These are phyloP conservation scores for Acyrthosiphon pisum DNA, from an alignment of 1,140 invertebrate species.

Conservation along the genomic window DNA sequence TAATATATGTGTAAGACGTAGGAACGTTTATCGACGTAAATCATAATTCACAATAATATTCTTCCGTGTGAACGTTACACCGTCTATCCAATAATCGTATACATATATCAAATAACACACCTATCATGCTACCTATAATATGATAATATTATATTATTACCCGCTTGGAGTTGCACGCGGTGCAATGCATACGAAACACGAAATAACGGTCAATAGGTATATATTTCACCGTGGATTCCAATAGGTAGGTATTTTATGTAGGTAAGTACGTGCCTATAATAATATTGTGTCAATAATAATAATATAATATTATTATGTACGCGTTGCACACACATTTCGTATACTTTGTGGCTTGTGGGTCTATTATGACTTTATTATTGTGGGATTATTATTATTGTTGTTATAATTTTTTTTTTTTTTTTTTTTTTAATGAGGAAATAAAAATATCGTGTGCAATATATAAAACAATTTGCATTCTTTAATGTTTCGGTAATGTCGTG, in stretches of 20 bases:
- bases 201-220: constrained; percentile 4
- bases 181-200: constrained; percentile 13
- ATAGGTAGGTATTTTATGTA: neutral
- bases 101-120: neutral
- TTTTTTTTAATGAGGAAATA: neutral
- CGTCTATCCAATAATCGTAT: neutral
- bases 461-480: neutral
- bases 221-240: neutral
- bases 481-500: neutral
- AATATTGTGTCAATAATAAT: neutral
- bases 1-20: neutral
- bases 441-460: neutral
- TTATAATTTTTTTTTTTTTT: neutral
- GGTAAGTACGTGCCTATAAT: neutral
- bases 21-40: neutral
- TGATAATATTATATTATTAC: constrained; percentile 19
- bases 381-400: neutral
- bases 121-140: neutral
- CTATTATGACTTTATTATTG: neutral
- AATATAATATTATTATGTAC: neutral
- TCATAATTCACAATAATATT: neutral
- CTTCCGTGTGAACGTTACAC: constrained; percentile 12
- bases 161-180: neutral
- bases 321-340: neutral
- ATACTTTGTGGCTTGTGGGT: neutral